Conservation (phyloP, 2,113 vertebrate species). For the Seriola rivoliana region DNA sequence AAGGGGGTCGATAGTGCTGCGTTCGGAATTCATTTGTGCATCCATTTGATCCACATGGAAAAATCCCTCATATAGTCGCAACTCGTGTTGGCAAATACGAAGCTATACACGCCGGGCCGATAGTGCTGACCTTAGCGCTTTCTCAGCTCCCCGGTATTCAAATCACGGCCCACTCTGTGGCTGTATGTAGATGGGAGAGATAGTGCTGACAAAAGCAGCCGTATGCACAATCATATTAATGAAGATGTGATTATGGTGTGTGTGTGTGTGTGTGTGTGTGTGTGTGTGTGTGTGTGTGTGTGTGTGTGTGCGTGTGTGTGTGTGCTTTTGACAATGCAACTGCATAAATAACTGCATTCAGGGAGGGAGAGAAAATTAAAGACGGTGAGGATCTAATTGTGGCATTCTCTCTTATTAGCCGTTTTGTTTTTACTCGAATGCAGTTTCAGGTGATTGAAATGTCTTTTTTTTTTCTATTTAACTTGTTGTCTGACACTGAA, state of each 20-base stretch:
- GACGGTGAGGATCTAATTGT: slow-evolving; percentile 32
- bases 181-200: slow-evolving; percentile 64
- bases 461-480: neutral
- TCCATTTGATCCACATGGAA: slow-evolving; percentile 49
- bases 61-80: slow-evolving; percentile 18
- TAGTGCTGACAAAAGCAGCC: slow-evolving; percentile 76
- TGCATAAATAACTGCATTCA: slow-evolving; percentile 50
- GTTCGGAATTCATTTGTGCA: slow-evolving; percentile 33
- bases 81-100: slow-evolving; percentile 51
- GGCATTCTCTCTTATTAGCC: slow-evolving; percentile 35
- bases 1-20: neutral
- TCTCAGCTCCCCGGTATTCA: slow-evolving; percentile 60
- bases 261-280: neutral
- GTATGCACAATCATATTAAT: slow-evolving; percentile 67
- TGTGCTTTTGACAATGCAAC: slow-evolving; percentile 23
- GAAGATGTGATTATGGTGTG: slow-evolving; percentile 59
- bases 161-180: slow-evolving; percentile 55
- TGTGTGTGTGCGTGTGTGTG: too few relatives aligned
- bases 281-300: too few relatives aligned
- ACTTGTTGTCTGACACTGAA: slow-evolving; percentile 22
- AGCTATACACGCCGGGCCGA: slow-evolving; percentile 21
- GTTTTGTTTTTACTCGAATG: slow-evolving; percentile 12
- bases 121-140: slow-evolving; percentile 66
- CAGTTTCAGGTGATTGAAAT: slow-evolving; percentile 20
- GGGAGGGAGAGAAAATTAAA: slow-evolving; percentile 32